Conservation (phyloP, 2,113 vertebrate genomes). For the Canis aureus region DNA sequence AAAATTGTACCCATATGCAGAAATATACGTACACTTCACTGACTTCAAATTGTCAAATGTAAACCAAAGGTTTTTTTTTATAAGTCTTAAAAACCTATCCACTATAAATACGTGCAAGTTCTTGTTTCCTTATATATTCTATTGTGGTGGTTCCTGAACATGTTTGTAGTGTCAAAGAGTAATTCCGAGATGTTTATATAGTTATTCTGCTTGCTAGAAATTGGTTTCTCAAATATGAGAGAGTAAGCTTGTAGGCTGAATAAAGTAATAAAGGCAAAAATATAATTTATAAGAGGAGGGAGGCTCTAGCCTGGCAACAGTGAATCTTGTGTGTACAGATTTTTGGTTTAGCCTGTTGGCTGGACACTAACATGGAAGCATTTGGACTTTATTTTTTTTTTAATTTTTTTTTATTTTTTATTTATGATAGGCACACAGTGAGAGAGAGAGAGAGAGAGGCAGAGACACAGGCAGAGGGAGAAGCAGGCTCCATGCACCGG, state of each 20-base stretch:
- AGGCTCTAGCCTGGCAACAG: background rate
- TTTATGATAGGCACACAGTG: too few species aligned
- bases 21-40: background rate
- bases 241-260: background rate
- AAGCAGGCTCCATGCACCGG: too few species aligned
- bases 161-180: background rate
- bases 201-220: conserved; percentile 40
- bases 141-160: background rate
- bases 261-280: conserved; percentile 50
- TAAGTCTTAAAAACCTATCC: background rate
- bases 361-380: background rate
- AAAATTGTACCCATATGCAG: background rate
- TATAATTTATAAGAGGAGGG: background rate
- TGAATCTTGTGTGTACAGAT: background rate
- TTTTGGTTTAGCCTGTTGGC: background rate
- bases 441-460: too few species aligned
- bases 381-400: background rate
- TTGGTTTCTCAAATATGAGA: background rate
- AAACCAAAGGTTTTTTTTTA: background rate
- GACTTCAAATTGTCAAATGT: background rate
- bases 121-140: background rate
- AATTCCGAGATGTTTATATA: background rate
- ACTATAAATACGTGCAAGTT: background rate
- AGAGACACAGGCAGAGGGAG: too few species aligned
- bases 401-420: too few species aligned